Evolutionary conservation across 2,888 invertebrate genomes (phyloP).

Genomic region (Antheraea yamamai): DNA sequence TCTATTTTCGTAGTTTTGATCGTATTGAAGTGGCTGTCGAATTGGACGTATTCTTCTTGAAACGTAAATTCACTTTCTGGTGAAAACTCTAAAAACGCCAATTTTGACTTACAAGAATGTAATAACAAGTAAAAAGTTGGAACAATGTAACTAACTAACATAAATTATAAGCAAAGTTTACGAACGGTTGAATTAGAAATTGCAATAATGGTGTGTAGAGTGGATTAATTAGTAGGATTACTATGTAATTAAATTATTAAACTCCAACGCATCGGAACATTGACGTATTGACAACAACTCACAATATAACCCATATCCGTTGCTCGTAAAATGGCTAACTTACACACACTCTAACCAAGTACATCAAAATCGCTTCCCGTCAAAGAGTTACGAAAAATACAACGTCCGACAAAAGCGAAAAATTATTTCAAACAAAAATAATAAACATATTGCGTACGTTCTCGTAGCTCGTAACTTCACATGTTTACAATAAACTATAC

Average conservation of each 20-base stretch:
- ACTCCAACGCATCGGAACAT: background rate
- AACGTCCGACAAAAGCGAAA: slow-evolving; percentile 2
- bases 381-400: slow-evolving; percentile 10
- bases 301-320: background rate
- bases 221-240: no score
- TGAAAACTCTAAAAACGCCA: no score
- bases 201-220: background rate
- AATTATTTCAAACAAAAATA: slow-evolving; percentile 10
- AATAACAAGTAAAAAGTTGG: no score
- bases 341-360: background rate
- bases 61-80: no score
- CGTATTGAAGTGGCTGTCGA: no score
- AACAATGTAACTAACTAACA: no score
- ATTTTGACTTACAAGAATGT: no score
- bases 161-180: background rate
- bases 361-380: slow-evolving; percentile 7
- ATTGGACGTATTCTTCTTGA: no score
- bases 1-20: no score
- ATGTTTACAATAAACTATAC: slow-evolving; percentile 40
- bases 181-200: background rate
- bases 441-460: slow-evolving; percentile 15
- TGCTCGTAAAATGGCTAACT: background rate
- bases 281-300: background rate
- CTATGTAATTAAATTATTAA: no score
- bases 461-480: slow-evolving; percentile 25